These are phyloP conservation scores for Phaenicophaeus curvirostris DNA, from an alignment of 2,797 vertebrate species.

Conservation along the genomic window DNA sequence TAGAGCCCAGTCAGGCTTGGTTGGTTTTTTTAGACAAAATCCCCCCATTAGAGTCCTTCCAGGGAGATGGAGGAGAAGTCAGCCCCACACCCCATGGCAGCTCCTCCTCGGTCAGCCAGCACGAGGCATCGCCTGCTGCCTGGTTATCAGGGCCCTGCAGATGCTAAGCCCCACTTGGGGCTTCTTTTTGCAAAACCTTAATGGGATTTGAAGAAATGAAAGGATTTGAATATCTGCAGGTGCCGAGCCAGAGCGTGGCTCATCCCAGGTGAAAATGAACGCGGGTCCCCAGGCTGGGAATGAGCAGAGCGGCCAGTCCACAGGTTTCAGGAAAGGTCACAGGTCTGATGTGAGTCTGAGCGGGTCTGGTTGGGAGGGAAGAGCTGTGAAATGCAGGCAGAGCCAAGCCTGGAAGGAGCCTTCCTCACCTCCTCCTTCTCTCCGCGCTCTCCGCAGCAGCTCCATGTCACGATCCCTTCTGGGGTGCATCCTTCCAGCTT, in stretches of 20 bases:
- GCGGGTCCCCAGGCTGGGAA: neutral
- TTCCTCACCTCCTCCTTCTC: neutral
- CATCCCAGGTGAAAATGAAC: neutral
- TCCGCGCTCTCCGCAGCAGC: neutral
- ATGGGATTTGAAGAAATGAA: constrained; percentile 51
- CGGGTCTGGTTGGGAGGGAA: neutral
- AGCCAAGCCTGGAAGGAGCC: neutral
- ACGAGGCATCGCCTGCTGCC: neutral
- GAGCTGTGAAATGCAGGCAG: neutral
- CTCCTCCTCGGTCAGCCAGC: neutral
- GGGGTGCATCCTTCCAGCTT: neutral
- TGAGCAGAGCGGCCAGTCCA: accelerated
- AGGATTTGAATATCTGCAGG: constrained; percentile 41
- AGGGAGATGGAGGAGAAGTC: neutral
- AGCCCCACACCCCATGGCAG: neutral
- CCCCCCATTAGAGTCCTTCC: neutral
- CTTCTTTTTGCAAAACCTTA: constrained; percentile 53
- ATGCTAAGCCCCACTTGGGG: constrained; percentile 32
- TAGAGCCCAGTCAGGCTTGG: neutral
- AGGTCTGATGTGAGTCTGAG: accelerated
- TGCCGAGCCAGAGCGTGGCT: neutral
- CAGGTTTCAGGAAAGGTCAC: neutral
- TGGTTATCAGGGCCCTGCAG: constrained; percentile 45
- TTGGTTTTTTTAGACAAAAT: neutral
- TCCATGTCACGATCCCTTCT: accelerated